phyloP scores from a whole-genome alignment of 2,888 invertebrate species.

The Rhimphoctona megacephalus region DNA sequence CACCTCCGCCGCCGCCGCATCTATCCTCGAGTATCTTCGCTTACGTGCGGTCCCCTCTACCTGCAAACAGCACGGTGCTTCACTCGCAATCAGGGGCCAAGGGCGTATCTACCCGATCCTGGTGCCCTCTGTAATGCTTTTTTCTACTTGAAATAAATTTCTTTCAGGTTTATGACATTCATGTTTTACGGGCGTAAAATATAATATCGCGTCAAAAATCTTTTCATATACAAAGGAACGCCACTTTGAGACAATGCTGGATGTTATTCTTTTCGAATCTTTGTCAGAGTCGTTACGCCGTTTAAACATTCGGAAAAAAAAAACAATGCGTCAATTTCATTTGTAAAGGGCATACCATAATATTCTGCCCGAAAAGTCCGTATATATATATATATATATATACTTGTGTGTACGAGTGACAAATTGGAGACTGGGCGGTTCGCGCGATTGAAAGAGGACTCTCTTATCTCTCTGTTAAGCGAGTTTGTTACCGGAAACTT shows the following conservation, averaged over 20 bases:
- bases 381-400: too few species aligned
- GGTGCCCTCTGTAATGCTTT: not conserved
- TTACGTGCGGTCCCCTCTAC: constrained; percentile 63
- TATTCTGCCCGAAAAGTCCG: not conserved
- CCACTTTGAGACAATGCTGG: too few species aligned
- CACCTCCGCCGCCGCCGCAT: constrained; percentile 14
- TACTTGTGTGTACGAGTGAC: not conserved
- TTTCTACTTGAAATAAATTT: not conserved
- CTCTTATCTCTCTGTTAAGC: constrained; percentile 71
- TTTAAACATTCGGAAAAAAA: not conserved
- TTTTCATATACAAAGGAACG: not conserved
- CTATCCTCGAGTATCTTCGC: constrained; percentile 50
- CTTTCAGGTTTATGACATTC: too few species aligned
- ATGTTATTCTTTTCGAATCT: not conserved
- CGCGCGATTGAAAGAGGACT: constrained; percentile 62
- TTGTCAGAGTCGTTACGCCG: not conserved
- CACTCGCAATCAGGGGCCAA: constrained; percentile 60
- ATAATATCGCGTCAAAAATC: not conserved
- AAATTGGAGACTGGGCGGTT: constrained; percentile 43
- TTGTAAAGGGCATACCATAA: not conserved
- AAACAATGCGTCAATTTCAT: not conserved
- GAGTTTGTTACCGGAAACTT: constrained; percentile 77
- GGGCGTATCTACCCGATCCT: constrained; percentile 6
- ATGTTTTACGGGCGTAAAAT: not conserved
- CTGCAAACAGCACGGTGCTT: constrained; percentile 65